Base-by-base conservation (phyloP, 2,888 invertebrate genomes). In the Megamerina dolium region DNA sequence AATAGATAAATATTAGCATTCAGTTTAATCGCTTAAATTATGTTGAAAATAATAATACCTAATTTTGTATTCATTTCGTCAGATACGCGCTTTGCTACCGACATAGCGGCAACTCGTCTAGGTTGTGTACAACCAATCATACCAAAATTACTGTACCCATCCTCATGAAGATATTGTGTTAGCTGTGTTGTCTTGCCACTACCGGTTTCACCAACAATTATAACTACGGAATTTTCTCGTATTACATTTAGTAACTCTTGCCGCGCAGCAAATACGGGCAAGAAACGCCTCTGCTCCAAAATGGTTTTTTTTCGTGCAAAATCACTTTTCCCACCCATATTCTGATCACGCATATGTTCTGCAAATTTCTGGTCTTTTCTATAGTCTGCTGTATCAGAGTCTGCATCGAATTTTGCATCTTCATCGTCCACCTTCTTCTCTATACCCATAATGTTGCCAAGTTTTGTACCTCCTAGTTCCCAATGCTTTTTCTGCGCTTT, bases 111-210 rank as follows among this genome's bases (percentile, higher is more conserved):
- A 1, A 99, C 95, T 76, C 94, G 77, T 49, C 99, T 75, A 0
- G 99, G 99, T 71, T 97, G 97, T 0, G 97, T 99, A 70, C 99
- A 99, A 0, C 97, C 99, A 55, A 99, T 90, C 81, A 90, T 87
- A 19, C 96, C 96, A 58, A 83, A 81, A 52, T 81, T 81, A 58
- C 91, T 93, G 74, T 90, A 91, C 0, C 97, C 97, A 59, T 96
- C 96, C 71, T 99, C 99, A 67, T 95, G 92, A 1, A 99, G 75
- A 68, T 96, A 99, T 69, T 97, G 97, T 0, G 96, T 95, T 29
- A 97, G 73, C 64, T 97, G 99, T 0, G 99, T 99, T 0, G 97
- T 99, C 72, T 99, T 99, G 20, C 71, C 71, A 48, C 70, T 74
- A 42, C 72, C 72, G 13, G 72, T 72, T 44, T 77, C 64, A 74